These are phyloP conservation scores for Apteryx owenii DNA, from an alignment of 2,113 vertebrate genomes.

Conservation along the genomic window DNA sequence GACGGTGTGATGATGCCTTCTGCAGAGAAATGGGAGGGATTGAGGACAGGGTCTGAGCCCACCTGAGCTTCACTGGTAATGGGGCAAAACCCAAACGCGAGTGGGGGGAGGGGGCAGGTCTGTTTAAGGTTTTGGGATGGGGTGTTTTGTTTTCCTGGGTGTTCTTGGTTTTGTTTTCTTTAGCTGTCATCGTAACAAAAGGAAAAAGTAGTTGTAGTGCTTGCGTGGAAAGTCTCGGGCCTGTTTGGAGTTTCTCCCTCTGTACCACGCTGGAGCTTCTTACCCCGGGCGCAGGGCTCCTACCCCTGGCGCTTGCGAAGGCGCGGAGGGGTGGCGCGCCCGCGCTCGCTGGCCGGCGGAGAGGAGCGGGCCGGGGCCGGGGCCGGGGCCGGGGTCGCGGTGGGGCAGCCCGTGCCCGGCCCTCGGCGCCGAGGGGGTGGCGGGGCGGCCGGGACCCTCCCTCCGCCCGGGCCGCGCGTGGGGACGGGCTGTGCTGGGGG, in stretches of 20 bases:
- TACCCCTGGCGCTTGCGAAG: rapidly evolving
- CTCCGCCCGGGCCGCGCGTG: too few species aligned
- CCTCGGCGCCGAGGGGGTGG: too few species aligned
- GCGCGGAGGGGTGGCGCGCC: rapidly evolving
- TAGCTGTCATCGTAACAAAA: too few species aligned
- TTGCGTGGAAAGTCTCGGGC: background rate
- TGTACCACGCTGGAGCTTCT: background rate
- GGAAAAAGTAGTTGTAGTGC: background rate
- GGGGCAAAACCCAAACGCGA: background rate
- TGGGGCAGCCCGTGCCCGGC: too few species aligned
- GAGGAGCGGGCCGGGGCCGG: too few species aligned
- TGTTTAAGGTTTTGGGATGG: background rate
- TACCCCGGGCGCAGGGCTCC: too few species aligned
- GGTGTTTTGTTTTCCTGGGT: background rate
- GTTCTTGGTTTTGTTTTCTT: background rate
- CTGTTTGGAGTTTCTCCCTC: rapidly evolving
- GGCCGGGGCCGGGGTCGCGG: too few species aligned
- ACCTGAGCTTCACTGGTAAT: background rate
- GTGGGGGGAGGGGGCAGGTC: rapidly evolving
- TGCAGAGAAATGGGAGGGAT: background rate
- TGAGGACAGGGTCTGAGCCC: background rate
- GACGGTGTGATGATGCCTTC: background rate
- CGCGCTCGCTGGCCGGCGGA: too few species aligned
- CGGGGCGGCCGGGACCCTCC: too few species aligned
- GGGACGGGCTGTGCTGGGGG: too few species aligned